These are phyloP conservation scores for Camponotus fellah DNA, from an alignment of 2,888 invertebrate genomes.

Conservation along the genomic window DNA sequence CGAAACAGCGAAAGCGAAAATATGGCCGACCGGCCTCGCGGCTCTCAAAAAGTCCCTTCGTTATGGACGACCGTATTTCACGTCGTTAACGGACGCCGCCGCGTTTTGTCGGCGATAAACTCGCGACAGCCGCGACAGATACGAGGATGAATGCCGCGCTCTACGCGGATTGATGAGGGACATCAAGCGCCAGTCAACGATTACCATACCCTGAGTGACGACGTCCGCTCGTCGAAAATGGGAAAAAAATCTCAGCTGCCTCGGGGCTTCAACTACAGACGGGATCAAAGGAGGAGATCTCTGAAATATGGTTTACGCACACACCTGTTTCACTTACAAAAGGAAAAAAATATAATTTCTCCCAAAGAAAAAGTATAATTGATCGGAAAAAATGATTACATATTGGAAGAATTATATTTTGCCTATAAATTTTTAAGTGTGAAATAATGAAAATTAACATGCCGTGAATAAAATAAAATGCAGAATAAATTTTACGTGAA, in stretches of 20 bases:
- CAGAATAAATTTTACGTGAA: too few species aligned
- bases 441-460: not conserved
- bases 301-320: not conserved
- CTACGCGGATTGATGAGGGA: slow-evolving; percentile 62
- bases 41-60: slow-evolving; percentile 73
- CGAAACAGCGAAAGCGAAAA: slow-evolving; percentile 57
- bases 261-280: not conserved
- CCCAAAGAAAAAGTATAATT: too few species aligned
- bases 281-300: not conserved
- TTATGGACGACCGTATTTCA: slow-evolving; percentile 83
- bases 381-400: not conserved
- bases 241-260: slow-evolving; percentile 7
- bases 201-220: slow-evolving; percentile 64
- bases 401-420: not conserved
- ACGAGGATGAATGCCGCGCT: slow-evolving; percentile 66
- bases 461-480: not conserved
- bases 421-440: not conserved
- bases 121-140: slow-evolving; percentile 70
- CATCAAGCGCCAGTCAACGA: slow-evolving; percentile 63
- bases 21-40: slow-evolving; percentile 44
- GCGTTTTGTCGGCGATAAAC: slow-evolving; percentile 83
- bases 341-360: too few species aligned
- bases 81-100: slow-evolving; percentile 82
- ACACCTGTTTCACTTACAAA: not conserved
- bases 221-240: slow-evolving; percentile 36